A percentile compares a stretch with the other conserved stretches of the same genome.
Evolutionary conservation across 64 coral and sea anemone genomes (phyloP).

Genomic region (Dendronephthya gigantea): DNA sequence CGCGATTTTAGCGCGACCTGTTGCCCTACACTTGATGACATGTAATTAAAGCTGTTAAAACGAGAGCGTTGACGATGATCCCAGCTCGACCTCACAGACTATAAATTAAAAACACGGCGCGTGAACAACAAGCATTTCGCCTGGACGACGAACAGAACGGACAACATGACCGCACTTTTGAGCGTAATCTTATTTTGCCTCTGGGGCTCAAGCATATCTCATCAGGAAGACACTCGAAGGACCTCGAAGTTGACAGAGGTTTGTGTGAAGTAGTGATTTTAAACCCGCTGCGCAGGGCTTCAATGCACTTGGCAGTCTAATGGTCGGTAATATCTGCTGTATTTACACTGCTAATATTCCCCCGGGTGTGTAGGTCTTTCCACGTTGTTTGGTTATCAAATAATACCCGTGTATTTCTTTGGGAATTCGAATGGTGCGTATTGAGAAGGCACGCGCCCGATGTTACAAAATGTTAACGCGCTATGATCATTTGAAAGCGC

Average conservation of each 20-base stretch:
- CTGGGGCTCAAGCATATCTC: background rate
- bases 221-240: background rate
- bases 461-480: background rate
- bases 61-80: background rate
- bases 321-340: background rate
- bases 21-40: background rate
- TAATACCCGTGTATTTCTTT: background rate
- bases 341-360: background rate
- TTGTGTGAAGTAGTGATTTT: background rate
- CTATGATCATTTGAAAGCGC: background rate
- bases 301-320: background rate
- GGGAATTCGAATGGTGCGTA: background rate
- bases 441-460: background rate
- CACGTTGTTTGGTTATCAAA: background rate
- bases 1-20: background rate
- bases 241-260: background rate
- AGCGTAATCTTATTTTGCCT: background rate
- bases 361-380: background rate
- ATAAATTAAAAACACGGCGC: background rate
- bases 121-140: background rate
- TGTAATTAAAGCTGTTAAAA: conserved; percentile 5
- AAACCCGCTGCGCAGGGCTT: background rate
- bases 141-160: background rate
- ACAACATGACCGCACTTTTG: background rate
- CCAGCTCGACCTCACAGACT: background rate